These are phyloP conservation scores for Torymus aiolomorphi DNA, from an alignment of 2,888 invertebrate species.

Conservation along the genomic window DNA sequence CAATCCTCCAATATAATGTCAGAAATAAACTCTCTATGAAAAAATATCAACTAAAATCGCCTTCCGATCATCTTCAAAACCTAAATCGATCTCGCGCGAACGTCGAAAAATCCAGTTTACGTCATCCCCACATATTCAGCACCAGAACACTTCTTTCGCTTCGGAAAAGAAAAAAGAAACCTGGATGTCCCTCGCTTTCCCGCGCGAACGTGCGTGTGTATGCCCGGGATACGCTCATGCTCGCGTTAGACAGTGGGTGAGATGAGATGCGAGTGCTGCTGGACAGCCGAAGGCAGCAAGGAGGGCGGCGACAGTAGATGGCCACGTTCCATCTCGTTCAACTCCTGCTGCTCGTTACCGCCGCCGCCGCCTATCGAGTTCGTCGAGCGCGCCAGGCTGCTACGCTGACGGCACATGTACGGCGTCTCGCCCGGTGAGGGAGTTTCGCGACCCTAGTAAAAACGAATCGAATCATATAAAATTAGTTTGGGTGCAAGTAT, in stretches of 20 bases:
- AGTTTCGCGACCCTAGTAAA: constrained; percentile 78
- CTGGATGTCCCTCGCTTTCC: constrained; percentile 1
- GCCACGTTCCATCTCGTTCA: constrained; percentile 74
- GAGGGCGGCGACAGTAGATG: constrained; percentile 70
- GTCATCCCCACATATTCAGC: too few species aligned
- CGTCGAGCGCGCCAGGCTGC: constrained; percentile 78
- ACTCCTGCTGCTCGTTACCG: constrained; percentile 70
- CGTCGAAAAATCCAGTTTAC: too few species aligned
- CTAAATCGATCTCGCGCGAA: too few species aligned
- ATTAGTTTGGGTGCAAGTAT: not conserved
- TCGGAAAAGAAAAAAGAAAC: constrained; percentile 7
- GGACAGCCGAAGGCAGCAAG: constrained; percentile 60
- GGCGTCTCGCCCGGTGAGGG: constrained; percentile 89
- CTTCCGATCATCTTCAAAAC: too few species aligned
- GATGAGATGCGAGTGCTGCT: constrained; percentile 64
- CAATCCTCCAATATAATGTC: too few species aligned
- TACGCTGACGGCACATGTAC: constrained; percentile 88
- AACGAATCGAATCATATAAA: constrained; percentile 25
- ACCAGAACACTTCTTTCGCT: too few species aligned
- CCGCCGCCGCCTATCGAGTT: constrained; percentile 49
- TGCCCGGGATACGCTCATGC: not conserved
- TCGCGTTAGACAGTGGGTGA: constrained; percentile 62
- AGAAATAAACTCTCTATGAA: too few species aligned
- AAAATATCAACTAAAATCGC: too few species aligned
- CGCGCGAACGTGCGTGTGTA: not conserved